A percentile compares a stretch with the other conserved stretches of the same genome.
Evolutionary conservation across 1,140 invertebrate genomes (phyloP).

Genomic region (Sminthurides bifidus): DNA sequence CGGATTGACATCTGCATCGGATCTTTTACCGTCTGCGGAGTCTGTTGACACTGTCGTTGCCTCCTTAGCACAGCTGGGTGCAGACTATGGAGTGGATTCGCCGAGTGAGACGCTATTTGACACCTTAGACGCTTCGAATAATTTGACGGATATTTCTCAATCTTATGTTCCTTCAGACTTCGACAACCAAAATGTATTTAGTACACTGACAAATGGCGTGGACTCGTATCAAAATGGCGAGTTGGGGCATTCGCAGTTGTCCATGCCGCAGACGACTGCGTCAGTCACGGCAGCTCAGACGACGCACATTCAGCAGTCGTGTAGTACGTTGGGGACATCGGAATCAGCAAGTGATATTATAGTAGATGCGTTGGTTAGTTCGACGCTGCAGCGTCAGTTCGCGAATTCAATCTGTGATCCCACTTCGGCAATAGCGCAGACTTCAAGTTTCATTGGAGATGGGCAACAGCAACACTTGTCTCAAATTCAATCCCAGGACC

Average conservation of each 20-base stretch:
- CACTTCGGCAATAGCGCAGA: neutral
- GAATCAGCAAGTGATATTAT: neutral
- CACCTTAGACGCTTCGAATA: slow-evolving; percentile 21
- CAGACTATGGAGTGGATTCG: slow-evolving; percentile 31
- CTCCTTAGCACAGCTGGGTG: slow-evolving; percentile 17
- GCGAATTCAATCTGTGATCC: slow-evolving; percentile 20
- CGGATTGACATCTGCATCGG: slow-evolving; percentile 18
- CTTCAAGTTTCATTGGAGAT: neutral
- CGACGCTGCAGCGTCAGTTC: slow-evolving; percentile 9
- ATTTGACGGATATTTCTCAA: slow-evolving; percentile 30
- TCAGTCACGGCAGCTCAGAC: no score
- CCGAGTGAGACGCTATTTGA: slow-evolving; percentile 29
- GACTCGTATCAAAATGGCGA: neutral
- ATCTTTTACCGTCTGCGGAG: slow-evolving; percentile 19
- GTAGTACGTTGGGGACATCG: neutral
- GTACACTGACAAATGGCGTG: slow-evolving; percentile 9
- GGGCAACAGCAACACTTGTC: neutral
- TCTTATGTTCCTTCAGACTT: slow-evolving; percentile 31
- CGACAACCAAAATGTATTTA: slow-evolving; percentile 15
- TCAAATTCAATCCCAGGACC: neutral
- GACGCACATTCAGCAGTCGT: neutral
- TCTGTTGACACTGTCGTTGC: slow-evolving; percentile 30
- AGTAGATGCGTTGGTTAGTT: slow-evolving; percentile 4
- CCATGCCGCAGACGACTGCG: no score
- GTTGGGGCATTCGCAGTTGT: no score